Conservation (phyloP, 2,113 vertebrate genomes). For the Tychaedon coryphoeus region DNA sequence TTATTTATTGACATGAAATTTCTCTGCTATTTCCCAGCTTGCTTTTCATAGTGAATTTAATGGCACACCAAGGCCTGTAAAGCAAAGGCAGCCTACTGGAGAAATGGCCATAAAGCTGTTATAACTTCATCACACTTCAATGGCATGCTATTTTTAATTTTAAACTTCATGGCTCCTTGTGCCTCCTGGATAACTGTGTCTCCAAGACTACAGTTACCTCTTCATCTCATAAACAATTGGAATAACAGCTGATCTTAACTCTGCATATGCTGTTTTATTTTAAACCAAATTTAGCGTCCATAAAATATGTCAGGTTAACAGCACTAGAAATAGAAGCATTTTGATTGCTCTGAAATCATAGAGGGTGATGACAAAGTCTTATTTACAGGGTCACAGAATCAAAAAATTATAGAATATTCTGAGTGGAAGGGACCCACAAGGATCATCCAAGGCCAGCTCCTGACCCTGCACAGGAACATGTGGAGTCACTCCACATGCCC, state of each 20-base stretch:
- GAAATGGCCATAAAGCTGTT: conserved; percentile 9
- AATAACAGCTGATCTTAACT: background rate
- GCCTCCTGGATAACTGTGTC: background rate
- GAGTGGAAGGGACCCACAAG: background rate
- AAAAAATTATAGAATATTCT: too few species aligned
- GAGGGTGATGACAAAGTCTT: background rate
- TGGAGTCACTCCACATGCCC: background rate
- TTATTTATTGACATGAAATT: conserved; percentile 6
- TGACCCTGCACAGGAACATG: too few species aligned
- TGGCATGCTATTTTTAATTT: conserved; percentile 12
- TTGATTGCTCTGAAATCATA: background rate
- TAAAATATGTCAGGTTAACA: background rate
- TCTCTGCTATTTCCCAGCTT: background rate
- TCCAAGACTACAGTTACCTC: background rate
- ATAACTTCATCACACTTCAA: conserved; percentile 1
- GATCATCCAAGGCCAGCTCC: background rate
- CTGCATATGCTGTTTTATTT: background rate
- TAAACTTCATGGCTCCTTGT: background rate
- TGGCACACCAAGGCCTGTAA: background rate
- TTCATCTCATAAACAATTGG: background rate
- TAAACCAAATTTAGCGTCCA: background rate
- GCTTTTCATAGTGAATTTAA: background rate
- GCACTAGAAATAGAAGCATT: background rate
- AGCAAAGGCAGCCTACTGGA: background rate
- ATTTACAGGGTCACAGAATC: fast-evolving